phyloP scores from a whole-genome alignment of 2,113 vertebrate genomes.

The Osmerus mordax region DNA sequence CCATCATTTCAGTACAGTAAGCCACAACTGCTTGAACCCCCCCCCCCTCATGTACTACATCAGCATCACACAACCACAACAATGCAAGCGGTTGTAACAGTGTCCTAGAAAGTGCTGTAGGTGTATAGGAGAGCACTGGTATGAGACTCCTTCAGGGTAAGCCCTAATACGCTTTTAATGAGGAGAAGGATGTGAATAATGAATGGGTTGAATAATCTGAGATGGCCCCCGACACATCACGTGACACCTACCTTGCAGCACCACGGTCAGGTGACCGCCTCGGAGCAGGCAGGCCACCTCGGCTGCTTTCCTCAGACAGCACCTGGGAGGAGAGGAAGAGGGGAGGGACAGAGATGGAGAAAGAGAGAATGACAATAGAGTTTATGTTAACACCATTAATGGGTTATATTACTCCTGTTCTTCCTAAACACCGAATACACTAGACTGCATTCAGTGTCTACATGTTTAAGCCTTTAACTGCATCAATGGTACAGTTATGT shows the following conservation, averaged over 20 bases:
- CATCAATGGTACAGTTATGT: no score
- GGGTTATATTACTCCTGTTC: no score
- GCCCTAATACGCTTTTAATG: constrained; percentile 48
- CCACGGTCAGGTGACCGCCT: constrained; percentile 78
- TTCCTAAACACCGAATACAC: no score
- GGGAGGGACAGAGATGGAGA: background rate
- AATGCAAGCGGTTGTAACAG: constrained; percentile 4
- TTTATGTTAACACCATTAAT: no score
- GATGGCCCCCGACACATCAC: constrained; percentile 36
- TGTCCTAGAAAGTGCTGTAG: constrained; percentile 19
- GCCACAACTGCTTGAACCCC: background rate
- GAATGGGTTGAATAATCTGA: constrained; percentile 49
- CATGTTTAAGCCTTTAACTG: no score
- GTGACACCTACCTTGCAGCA: constrained; percentile 82
- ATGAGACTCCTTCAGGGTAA: constrained; percentile 33
- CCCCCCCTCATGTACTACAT: background rate
- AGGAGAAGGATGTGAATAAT: constrained; percentile 53
- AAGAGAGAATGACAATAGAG: background rate
- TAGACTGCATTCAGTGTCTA: no score
- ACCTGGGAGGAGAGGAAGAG: constrained; percentile 57
- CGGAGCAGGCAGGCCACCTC: constrained; percentile 82
- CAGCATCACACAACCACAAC: background rate
- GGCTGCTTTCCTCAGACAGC: constrained; percentile 84
- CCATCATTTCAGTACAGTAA: background rate
- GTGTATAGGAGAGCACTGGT: constrained; percentile 29